phyloP scores from a whole-genome alignment of 2,888 invertebrate species.

The Rhagonycha fulva region DNA sequence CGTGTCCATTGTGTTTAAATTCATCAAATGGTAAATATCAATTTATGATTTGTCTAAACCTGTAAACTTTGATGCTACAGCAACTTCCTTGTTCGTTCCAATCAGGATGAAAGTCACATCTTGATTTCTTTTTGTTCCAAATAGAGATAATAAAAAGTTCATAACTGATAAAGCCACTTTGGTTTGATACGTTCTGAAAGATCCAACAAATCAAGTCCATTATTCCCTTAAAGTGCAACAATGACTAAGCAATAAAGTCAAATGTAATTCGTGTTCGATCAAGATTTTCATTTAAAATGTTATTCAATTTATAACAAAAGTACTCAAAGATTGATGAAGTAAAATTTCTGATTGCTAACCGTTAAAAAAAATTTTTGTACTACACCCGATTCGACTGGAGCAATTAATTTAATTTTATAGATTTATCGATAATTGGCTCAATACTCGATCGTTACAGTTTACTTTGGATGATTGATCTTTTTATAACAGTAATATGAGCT shows the following conservation, averaged over 20 bases:
- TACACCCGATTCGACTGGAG: not conserved
- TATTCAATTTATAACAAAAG: not conserved
- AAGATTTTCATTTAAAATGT: not conserved
- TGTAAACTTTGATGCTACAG: not conserved
- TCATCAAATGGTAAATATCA: constrained; percentile 38
- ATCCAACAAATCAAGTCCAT: constrained; percentile 13
- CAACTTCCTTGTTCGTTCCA: not conserved
- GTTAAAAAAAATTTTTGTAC: not conserved
- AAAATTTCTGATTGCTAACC: not conserved
- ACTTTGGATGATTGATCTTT: constrained; percentile 23
- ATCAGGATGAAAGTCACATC: not conserved
- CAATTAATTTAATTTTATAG: constrained; percentile 2
- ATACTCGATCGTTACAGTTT: constrained; percentile 15
- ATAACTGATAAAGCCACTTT: constrained; percentile 17
- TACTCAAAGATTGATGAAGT: not conserved
- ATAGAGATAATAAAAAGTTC: constrained; percentile 18
- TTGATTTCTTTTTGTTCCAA: not conserved
- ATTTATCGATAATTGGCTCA: not conserved
- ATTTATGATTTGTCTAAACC: not conserved
- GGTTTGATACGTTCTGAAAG: constrained; percentile 10
- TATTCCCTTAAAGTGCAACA: constrained; percentile 22
- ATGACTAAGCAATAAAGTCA: constrained; percentile 13
- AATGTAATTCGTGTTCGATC: not conserved
- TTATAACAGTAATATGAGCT: constrained; percentile 30
- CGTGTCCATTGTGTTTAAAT: constrained; percentile 79